Percentiles rank a stretch among this genome's conserved stretches.
phyloP scores from a whole-genome alignment of 2,113 vertebrate genomes.

The Ibidorhyncha struthersii region DNA sequence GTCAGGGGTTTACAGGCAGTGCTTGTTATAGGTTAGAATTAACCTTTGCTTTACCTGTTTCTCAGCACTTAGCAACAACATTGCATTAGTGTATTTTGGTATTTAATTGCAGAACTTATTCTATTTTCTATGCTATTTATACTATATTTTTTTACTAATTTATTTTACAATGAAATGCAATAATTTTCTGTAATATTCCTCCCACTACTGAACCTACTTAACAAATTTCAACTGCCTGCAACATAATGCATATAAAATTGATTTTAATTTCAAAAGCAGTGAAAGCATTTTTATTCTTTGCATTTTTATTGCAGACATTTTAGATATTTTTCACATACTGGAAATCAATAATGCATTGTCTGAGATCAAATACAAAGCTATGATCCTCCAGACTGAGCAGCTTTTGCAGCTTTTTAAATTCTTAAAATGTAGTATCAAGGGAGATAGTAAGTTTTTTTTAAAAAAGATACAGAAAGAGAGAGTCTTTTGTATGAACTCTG shows the following conservation, averaged over 20 bases:
- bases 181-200: constrained; percentile 24
- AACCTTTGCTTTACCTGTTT: not conserved
- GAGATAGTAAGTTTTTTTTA: not conserved
- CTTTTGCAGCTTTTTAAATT: constrained; percentile 41
- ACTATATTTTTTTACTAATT: not conserved
- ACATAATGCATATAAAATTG: constrained; percentile 20
- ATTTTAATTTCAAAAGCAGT: constrained; percentile 48
- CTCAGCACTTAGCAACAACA: not conserved
- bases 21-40: not conserved
- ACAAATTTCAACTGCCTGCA: not conserved
- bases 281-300: not conserved
- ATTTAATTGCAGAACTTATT: not conserved
- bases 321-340: not conserved
- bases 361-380: constrained; percentile 29
- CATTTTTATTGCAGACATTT: constrained; percentile 41
- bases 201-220: constrained; percentile 38
- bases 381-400: not conserved
- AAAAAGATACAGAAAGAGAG: not conserved
- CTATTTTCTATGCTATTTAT: not conserved
- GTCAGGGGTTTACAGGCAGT: not conserved
- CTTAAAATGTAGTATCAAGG: constrained; percentile 21
- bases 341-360: constrained; percentile 49
- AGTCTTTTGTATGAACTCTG: not conserved
- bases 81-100: not conserved
- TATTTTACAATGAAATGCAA: not conserved